These are phyloP conservation scores for Junonia oenone DNA, from an alignment of 2,888 invertebrate species.

Conservation along the genomic window DNA sequence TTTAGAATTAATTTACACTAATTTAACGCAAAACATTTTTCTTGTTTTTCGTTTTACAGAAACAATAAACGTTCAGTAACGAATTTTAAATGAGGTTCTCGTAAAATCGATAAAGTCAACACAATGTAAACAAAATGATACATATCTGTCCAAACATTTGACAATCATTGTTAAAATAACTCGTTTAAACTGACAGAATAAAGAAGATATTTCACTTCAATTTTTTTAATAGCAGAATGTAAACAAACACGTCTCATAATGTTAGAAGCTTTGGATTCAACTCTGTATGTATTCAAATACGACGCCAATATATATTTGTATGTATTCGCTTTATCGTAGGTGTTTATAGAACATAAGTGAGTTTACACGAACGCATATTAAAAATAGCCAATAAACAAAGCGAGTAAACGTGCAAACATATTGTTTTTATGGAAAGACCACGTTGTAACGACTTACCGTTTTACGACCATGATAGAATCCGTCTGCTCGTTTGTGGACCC, in stretches of 20 bases:
- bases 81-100: slow-evolving; percentile 21
- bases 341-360: too few species aligned
- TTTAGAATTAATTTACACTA: too few species aligned
- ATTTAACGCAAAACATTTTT: too few species aligned
- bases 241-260: background rate
- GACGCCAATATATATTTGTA: background rate
- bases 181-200: background rate
- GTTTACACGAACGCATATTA: background rate
- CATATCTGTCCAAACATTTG: slow-evolving; percentile 14
- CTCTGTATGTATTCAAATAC: background rate
- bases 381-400: background rate
- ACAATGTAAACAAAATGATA: slow-evolving; percentile 32
- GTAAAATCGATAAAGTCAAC: slow-evolving; percentile 31
- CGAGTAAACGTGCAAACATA: slow-evolving; percentile 9
- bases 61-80: slow-evolving; percentile 6
- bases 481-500: slow-evolving; percentile 78
- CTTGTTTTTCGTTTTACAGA: background rate
- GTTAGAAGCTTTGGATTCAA: background rate
- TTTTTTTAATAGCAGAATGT: background rate
- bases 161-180: slow-evolving; percentile 1
- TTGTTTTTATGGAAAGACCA: slow-evolving; percentile 25
- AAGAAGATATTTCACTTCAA: background rate
- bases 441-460: slow-evolving; percentile 63
- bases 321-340: background rate
- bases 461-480: slow-evolving; percentile 81